These are phyloP conservation scores for Axinella damicornis DNA, from an alignment of 37 sponge, comb jelly and placozoan species.

Conservation along the genomic window DNA sequence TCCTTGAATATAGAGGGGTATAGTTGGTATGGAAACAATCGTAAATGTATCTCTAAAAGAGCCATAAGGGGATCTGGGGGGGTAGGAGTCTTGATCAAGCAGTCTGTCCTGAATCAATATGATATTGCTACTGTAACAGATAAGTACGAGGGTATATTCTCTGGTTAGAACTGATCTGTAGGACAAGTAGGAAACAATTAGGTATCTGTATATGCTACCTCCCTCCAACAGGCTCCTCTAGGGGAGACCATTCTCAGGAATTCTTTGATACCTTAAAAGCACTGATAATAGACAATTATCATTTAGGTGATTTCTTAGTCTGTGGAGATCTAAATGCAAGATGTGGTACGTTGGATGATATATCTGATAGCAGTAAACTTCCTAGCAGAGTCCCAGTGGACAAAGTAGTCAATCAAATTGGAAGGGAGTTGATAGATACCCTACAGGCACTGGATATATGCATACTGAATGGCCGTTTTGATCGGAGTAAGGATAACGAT, in stretches of 20 bases:
- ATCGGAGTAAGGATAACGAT: neutral
- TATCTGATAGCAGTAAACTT: neutral
- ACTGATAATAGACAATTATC: neutral
- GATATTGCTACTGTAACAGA: too few relatives aligned
- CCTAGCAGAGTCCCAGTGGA: neutral
- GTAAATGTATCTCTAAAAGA: too few relatives aligned
- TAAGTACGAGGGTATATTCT: too few relatives aligned
- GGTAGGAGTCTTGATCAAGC: too few relatives aligned
- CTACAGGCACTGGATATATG: neutral
- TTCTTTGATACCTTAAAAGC: neutral
- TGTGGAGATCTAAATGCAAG: constrained; percentile 1
- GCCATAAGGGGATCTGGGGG: too few relatives aligned
- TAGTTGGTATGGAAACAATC: too few relatives aligned
- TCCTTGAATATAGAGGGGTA: too few relatives aligned
- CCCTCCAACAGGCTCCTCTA: too few relatives aligned
- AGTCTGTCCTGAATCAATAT: too few relatives aligned
- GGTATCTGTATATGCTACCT: too few relatives aligned
- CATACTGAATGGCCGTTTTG: neutral
- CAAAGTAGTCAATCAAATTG: neutral
- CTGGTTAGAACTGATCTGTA: too few relatives aligned
- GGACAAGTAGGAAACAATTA: too few relatives aligned
- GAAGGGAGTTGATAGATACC: neutral
- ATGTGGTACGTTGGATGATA: neutral
- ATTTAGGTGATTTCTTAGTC: neutral
- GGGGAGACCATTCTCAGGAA: neutral